phyloP scores from a whole-genome alignment of 2,797 vertebrate genomes.

The Sorex maritimensis region DNA sequence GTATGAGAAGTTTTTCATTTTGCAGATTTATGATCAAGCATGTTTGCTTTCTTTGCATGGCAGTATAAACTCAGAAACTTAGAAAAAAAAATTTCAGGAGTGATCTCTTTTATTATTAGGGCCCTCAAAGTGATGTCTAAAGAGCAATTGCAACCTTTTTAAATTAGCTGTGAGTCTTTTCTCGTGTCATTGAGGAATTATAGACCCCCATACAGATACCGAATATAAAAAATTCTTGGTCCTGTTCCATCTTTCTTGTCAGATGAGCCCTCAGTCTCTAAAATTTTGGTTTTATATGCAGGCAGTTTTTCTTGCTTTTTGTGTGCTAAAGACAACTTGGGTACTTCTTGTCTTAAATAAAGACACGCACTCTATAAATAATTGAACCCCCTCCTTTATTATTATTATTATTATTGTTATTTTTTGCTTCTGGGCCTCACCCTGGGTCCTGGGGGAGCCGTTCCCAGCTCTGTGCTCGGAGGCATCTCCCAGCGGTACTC shows the following conservation, averaged over 20 bases:
- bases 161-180: not conserved
- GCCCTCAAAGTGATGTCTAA: not conserved
- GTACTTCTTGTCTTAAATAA: slow-evolving; percentile 18
- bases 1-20: slow-evolving; percentile 17
- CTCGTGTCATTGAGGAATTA: slow-evolving; percentile 58
- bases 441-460: no score
- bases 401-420: no score
- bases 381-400: not conserved
- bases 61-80: not conserved
- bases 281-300: slow-evolving; percentile 19
- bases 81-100: not conserved
- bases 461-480: no score
- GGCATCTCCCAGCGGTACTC: no score
- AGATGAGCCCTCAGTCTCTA: not conserved
- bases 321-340: not conserved
- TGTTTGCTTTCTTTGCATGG: slow-evolving; percentile 18
- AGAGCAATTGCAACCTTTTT: not conserved
- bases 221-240: slow-evolving; percentile 16
- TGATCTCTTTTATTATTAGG: not conserved
- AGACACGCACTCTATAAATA: slow-evolving; percentile 19
- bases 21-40: slow-evolving; percentile 50
- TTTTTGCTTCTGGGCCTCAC: no score
- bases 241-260: not conserved
- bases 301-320: slow-evolving; percentile 37
- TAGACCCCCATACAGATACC: slow-evolving; percentile 25